phyloP scores from a whole-genome alignment of 2,888 invertebrate genomes.

The Drosophila parthenogenetica region DNA sequence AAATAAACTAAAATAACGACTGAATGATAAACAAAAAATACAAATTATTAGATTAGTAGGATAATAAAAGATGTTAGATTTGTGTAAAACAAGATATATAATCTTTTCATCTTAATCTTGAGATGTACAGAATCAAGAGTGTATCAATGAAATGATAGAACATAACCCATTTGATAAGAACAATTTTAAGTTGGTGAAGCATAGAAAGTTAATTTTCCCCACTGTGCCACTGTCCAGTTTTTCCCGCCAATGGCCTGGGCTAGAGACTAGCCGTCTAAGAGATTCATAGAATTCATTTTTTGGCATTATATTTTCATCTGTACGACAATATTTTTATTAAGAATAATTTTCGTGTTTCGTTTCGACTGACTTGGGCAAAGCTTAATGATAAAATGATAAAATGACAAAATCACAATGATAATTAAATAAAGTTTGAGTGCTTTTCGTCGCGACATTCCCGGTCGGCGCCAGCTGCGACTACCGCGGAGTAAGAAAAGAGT shows the following conservation, averaged over 20 bases:
- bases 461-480: conserved; percentile 48
- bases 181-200: neutral
- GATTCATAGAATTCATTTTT: neutral
- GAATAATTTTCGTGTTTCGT: conserved; percentile 22
- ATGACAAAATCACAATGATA: conserved; percentile 67
- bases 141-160: no score
- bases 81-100: no score
- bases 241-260: no score
- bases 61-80: no score
- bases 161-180: no score
- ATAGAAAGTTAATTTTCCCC: neutral
- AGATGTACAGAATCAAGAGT: no score
- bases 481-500: conserved; percentile 27
- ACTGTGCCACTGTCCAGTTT: neutral
- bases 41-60: no score
- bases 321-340: conserved; percentile 37
- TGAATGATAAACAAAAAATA: no score
- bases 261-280: no score
- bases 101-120: no score
- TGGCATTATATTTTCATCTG: conserved; percentile 14
- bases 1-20: no score
- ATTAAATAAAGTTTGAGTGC: conserved; percentile 77
- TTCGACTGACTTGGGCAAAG: conserved; percentile 18
- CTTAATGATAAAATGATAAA: conserved; percentile 25
- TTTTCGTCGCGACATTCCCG: conserved; percentile 63